A percentile compares a stretch with the other conserved stretches of the same genome.
Conservation (phyloP, 2,888 invertebrate species). For the Coelopa pilipes region DNA sequence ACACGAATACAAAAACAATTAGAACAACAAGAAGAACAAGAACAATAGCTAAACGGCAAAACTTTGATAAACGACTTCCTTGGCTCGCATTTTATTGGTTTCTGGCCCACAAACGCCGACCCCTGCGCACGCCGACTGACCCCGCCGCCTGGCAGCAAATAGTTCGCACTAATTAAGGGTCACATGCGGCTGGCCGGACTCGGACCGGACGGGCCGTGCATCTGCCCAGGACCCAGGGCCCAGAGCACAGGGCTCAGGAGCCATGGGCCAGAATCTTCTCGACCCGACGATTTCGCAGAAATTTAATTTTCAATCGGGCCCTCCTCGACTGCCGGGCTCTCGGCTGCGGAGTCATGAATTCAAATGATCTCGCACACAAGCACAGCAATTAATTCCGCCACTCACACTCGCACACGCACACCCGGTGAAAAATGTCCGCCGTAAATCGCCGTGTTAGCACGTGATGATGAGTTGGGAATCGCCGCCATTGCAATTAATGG, state of each 20-base stretch:
- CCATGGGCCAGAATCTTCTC: too few species aligned
- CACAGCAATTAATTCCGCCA: slow-evolving; percentile 2
- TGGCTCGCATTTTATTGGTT: slow-evolving; percentile 47
- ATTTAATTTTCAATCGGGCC: slow-evolving; percentile 28
- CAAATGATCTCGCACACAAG: slow-evolving; percentile 22
- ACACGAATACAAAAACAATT: slow-evolving; percentile 41
- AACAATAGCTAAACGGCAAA: slow-evolving; percentile 59
- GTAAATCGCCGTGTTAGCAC: slow-evolving; percentile 32
- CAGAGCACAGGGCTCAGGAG: too few species aligned
- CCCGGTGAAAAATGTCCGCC: slow-evolving; percentile 24
- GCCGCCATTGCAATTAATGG: slow-evolving; percentile 29
- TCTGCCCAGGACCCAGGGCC: too few species aligned
- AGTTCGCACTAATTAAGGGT: slow-evolving; percentile 59
- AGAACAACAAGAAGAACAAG: slow-evolving; percentile 47
- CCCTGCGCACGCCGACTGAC: slow-evolving; percentile 40
- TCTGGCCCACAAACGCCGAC: slow-evolving; percentile 50
- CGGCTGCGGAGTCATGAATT: slow-evolving; percentile 19
- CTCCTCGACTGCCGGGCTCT: too few species aligned
- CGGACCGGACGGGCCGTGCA: too few species aligned
- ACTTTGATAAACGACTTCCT: slow-evolving; percentile 62
- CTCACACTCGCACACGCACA: slow-evolving; percentile 22
- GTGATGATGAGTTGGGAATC: slow-evolving; percentile 29
- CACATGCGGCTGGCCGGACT: slow-evolving; percentile 52
- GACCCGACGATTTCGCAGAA: background rate
- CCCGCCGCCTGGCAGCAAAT: slow-evolving; percentile 10